phyloP scores from a whole-genome alignment of 2,113 vertebrate genomes.

The Herpetotheres cachinnans region DNA sequence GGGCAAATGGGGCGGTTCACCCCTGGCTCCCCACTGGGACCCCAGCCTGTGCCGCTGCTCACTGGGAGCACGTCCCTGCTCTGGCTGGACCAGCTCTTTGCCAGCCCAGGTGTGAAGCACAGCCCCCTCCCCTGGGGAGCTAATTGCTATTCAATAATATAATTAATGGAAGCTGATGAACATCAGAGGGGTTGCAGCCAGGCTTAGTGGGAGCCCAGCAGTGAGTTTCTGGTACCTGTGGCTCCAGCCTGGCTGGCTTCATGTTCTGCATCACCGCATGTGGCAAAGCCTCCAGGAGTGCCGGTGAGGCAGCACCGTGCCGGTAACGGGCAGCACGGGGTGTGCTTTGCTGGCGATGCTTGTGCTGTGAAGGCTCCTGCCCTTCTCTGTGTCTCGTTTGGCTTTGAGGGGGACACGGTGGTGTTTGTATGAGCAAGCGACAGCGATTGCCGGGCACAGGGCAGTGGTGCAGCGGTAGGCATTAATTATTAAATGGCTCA shows the following conservation, averaged over 20 bases:
- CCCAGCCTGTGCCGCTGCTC: neutral
- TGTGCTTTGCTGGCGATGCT: neutral
- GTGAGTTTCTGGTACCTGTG: neutral
- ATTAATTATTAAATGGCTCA: slow-evolving; percentile 40
- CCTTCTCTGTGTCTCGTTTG: neutral
- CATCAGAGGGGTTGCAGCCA: neutral
- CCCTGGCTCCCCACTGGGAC: neutral
- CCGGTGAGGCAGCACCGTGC: rapidly evolving
- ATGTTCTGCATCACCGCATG: rapidly evolving
- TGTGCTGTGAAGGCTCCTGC: neutral
- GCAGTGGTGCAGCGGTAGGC: neutral
- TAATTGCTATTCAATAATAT: neutral
- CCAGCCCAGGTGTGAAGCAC: neutral
- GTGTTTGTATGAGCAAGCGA: rapidly evolving
- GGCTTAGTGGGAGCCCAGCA: neutral
- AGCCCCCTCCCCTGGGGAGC: neutral
- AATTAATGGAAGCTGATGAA: neutral
- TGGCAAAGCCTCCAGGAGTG: neutral
- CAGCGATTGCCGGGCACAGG: rapidly evolving
- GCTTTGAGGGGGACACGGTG: rapidly evolving
- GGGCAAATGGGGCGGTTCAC: rapidly evolving
- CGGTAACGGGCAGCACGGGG: rapidly evolving
- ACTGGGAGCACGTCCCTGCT: neutral
- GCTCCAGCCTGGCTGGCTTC: neutral
- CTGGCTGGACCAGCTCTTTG: neutral